phyloP scores from a whole-genome alignment of 2,113 vertebrate species.

The Corydoras sp. region DNA sequence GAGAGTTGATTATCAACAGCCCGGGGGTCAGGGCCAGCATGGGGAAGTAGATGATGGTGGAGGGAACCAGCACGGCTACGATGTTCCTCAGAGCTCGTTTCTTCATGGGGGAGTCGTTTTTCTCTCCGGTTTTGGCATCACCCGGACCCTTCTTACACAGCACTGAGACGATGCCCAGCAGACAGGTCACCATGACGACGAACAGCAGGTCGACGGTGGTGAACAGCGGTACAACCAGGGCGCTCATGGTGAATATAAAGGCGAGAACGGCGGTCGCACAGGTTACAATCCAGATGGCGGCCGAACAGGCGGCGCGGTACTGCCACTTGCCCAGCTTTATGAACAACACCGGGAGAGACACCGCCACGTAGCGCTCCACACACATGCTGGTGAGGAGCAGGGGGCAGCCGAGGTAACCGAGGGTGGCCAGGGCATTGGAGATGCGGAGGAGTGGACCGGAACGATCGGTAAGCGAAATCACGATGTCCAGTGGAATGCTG shows the following conservation, averaged over 20 bases:
- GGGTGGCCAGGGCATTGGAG: slow-evolving; percentile 5
- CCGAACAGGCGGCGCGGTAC: slow-evolving; percentile 38
- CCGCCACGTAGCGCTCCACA: slow-evolving; percentile 52
- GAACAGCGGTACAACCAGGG: neutral
- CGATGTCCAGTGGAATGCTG: slow-evolving; percentile 35
- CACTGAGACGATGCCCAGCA: slow-evolving; percentile 39
- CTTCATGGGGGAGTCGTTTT: slow-evolving; percentile 37
- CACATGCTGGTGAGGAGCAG: slow-evolving; percentile 59
- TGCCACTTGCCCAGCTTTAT: slow-evolving; percentile 43
- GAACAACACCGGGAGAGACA: slow-evolving; percentile 46
- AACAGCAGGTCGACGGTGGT: slow-evolving; percentile 45
- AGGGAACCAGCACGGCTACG: slow-evolving; percentile 45
- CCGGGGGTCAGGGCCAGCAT: slow-evolving; percentile 28
- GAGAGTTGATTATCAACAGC: neutral
- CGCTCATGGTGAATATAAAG: neutral
- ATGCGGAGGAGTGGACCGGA: neutral
- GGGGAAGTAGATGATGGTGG: slow-evolving; percentile 44
- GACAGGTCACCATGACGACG: slow-evolving; percentile 45
- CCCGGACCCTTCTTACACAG: slow-evolving; percentile 44
- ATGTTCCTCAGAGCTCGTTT: slow-evolving; percentile 49
- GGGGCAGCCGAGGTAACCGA: slow-evolving; percentile 53
- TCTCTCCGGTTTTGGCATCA: slow-evolving; percentile 17
- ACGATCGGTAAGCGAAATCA: neutral
- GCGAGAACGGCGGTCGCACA: slow-evolving; percentile 6
- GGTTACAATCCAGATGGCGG: slow-evolving; percentile 48